phyloP scores from a whole-genome alignment of 2,797 vertebrate species.

The Falco naumanni region DNA sequence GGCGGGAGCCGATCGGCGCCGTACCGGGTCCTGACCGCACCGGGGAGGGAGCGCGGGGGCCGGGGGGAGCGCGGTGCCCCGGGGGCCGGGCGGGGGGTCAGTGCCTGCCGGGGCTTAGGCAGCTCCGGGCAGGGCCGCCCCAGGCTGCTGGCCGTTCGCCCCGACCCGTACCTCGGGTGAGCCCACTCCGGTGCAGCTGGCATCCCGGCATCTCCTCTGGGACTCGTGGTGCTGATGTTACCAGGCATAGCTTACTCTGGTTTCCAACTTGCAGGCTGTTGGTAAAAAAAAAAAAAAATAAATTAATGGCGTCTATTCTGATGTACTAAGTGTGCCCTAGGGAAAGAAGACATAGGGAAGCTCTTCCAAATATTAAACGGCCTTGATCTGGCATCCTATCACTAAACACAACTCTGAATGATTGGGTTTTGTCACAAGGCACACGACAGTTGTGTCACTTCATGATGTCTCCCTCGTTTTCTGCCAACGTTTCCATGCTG shows the following conservation, averaged over 20 bases:
- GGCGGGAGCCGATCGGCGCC: no score
- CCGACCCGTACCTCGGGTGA: neutral
- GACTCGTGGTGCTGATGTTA: no score
- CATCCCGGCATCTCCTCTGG: no score
- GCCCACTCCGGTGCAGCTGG: no score
- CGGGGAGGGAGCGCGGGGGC: no score
- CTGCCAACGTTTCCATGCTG: neutral
- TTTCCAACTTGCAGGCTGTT: no score
- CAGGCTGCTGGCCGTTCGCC: neutral
- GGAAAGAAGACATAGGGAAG: neutral
- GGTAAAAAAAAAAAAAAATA: neutral
- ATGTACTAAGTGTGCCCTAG: rapidly evolving
- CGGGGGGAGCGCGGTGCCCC: no score
- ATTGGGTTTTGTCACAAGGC: neutral
- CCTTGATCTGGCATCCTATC: neutral
- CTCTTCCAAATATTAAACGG: neutral
- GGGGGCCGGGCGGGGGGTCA: no score
- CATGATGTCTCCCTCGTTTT: neutral
- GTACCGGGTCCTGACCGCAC: no score
- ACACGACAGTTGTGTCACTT: neutral
- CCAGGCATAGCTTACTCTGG: neutral
- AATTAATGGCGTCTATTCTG: neutral
- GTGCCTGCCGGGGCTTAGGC: neutral
- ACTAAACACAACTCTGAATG: neutral
- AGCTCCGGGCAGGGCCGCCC: neutral